Base-by-base conservation (phyloP, 2,113 vertebrate species). In the Cavia aperea region DNA sequence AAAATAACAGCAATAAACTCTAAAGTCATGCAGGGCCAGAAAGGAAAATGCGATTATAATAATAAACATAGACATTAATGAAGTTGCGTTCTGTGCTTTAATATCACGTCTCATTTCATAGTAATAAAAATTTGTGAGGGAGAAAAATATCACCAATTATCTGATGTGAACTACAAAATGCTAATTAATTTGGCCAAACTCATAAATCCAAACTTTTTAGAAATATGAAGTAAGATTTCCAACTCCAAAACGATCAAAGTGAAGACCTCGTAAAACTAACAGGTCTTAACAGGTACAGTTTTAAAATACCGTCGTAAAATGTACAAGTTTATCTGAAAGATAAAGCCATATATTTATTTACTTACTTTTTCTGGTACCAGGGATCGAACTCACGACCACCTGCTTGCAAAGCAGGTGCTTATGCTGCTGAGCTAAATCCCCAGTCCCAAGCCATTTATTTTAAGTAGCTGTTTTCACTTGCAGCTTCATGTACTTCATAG, bases 161-260 rank as follows among this genome's bases (percentile, higher is more conserved):
- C n/a, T 83, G 36, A 86, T 49, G 33, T 18, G 15, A 88, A 83
- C 39, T 81, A 56, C 29, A 70, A 94, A 82, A 66, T 84, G 36
- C 73, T 89, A 89, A 89, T 91, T 82, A 94, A 78, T 89, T 96
- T 91, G 2, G 4, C 39, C n/a, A 92, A 77, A 9, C 39, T 78
- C 78, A 75, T 43, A 73, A 60, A 93, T 43, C 12, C 19, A 77
- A 60, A 91, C 18, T 86, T 72, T 93, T 86, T 79, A 12, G 24
- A 86, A 60, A 29, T 92, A 13, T 79, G 63, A 33, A n/a, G 56
- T 18, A 36, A 79, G 58, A 85, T 90, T 81, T 93, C 94, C 36
- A 95, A 91, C 8, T 62, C n/a, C 12, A 49, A 86, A 81, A 91
- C 58, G 82, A 46, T 49, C 11, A 46, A 81, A 79, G 46, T 31